Evolutionary conservation across 2,113 vertebrate species (phyloP).

Genomic region (Psittacula cyanocephala): DNA sequence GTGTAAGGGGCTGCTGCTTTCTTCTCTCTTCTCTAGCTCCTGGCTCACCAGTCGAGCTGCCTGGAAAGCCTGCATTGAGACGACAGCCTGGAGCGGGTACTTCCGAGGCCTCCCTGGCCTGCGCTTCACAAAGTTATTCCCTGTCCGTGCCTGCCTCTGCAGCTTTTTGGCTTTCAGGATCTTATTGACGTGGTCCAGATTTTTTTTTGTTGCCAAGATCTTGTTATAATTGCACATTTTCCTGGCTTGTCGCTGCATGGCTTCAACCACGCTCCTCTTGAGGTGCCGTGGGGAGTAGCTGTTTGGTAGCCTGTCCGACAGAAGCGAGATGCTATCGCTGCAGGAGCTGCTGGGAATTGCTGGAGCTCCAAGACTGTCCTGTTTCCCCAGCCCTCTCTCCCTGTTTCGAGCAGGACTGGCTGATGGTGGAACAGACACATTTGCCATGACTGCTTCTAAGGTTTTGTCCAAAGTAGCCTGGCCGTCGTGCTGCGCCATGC

Average conservation of each 20-base stretch:
- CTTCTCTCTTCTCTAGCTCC: constrained; percentile 42
- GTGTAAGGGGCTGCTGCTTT: constrained; percentile 50
- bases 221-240: constrained; percentile 84
- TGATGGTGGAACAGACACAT: constrained; percentile 36
- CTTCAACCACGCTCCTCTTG: constrained; percentile 80
- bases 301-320: constrained; percentile 53
- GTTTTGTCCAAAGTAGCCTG: constrained; percentile 66
- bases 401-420: constrained; percentile 65
- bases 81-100: constrained; percentile 76
- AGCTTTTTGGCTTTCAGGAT: constrained; percentile 84
- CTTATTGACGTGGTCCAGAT: constrained; percentile 84
- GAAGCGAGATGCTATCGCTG: constrained; percentile 10
- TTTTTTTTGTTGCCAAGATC: constrained; percentile 84
- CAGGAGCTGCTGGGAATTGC: not conserved
- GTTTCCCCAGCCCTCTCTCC: constrained; percentile 68
- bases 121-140: constrained; percentile 86
- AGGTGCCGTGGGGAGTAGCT: constrained; percentile 66
- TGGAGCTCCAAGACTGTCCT: constrained; percentile 48
- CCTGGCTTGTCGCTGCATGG: constrained; percentile 80
- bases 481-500: constrained; percentile 72
- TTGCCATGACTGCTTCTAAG: constrained; percentile 64
- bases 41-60: constrained; percentile 51
- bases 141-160: constrained; percentile 78
- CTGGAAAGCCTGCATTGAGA: constrained; percentile 74
- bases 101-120: constrained; percentile 92